Percentiles rank a stretch among this genome's conserved stretches.
Evolutionary conservation across 2,113 vertebrate genomes (phyloP).

Genomic region (Pachypanchax playfairii): DNA sequence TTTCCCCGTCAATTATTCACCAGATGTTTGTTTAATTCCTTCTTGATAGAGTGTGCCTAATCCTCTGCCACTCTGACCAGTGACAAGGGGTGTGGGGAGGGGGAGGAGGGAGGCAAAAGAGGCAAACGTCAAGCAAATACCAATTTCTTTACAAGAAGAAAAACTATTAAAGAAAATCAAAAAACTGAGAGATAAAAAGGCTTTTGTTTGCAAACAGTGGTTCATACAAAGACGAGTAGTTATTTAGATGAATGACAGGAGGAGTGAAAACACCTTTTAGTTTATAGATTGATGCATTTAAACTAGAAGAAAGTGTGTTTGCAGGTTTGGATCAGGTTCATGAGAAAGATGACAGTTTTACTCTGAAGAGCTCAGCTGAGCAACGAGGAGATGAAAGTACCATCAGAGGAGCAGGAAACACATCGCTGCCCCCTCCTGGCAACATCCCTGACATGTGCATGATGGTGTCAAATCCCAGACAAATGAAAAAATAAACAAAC

Average conservation of each 20-base stretch:
- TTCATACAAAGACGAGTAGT: slow-evolving; percentile 30
- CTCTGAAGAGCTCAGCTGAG: slow-evolving; percentile 41
- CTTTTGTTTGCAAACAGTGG: slow-evolving; percentile 47
- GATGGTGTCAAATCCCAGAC: not conserved
- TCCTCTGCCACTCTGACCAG: slow-evolving; percentile 71
- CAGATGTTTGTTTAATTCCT: slow-evolving; percentile 83
- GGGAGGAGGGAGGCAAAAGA: not conserved
- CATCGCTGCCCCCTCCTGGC: slow-evolving; percentile 57
- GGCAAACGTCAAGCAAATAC: slow-evolving; percentile 75
- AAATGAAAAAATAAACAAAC: not conserved
- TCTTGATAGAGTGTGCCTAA: slow-evolving; percentile 81
- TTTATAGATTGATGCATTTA: not conserved
- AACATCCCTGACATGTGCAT: slow-evolving; percentile 3
- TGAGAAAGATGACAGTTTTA: not conserved
- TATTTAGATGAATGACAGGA: slow-evolving; percentile 30
- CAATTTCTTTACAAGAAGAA: slow-evolving; percentile 66
- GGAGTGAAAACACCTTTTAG: not conserved
- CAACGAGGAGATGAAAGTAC: slow-evolving; percentile 45
- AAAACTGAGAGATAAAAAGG: slow-evolving; percentile 44
- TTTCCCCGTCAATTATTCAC: slow-evolving; percentile 82
- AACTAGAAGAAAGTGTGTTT: not conserved
- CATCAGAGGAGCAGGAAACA: slow-evolving; percentile 22
- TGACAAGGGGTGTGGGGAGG: not conserved
- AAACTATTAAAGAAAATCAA: slow-evolving; percentile 66
- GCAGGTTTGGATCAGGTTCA: not conserved